Evolutionary conservation across 2,888 invertebrate species (phyloP).

Genomic region (Drosophila melanocephala): DNA sequence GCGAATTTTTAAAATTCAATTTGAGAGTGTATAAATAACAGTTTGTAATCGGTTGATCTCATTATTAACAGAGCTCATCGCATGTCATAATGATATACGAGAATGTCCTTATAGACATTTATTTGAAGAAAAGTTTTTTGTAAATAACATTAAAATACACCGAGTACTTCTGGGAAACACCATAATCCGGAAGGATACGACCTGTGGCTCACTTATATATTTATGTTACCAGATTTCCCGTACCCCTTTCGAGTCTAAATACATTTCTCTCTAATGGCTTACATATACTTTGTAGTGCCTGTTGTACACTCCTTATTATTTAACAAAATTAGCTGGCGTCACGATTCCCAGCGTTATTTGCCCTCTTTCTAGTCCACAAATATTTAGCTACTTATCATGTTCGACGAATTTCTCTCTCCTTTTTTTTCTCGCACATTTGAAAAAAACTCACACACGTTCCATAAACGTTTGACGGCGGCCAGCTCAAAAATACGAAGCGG

Average conservation of each 20-base stretch:
- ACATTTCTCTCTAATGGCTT: background rate
- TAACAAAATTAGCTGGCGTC: slow-evolving; percentile 47
- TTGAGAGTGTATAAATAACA: no score
- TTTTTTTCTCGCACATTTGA: slow-evolving; percentile 50
- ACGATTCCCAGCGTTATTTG: slow-evolving; percentile 25
- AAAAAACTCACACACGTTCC: slow-evolving; percentile 33
- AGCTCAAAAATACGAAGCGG: slow-evolving; percentile 15
- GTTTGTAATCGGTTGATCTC: no score
- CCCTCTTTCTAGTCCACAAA: slow-evolving; percentile 35
- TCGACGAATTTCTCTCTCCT: slow-evolving; percentile 43
- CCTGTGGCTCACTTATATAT: no score
- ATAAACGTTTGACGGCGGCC: slow-evolving; percentile 48
- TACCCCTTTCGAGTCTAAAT: background rate
- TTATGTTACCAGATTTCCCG: background rate
- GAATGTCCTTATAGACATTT: background rate
- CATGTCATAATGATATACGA: background rate
- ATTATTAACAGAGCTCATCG: no score
- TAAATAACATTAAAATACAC: background rate
- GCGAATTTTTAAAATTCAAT: no score
- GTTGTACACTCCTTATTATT: slow-evolving; percentile 5
- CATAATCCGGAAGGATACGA: background rate
- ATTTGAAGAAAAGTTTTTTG: background rate
- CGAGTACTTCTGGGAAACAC: background rate
- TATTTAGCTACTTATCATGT: slow-evolving; percentile 56
- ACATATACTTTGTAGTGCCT: background rate